Conservation (phyloP, 2,888 invertebrate genomes). For the Gastracanthus pulcherrimus region DNA sequence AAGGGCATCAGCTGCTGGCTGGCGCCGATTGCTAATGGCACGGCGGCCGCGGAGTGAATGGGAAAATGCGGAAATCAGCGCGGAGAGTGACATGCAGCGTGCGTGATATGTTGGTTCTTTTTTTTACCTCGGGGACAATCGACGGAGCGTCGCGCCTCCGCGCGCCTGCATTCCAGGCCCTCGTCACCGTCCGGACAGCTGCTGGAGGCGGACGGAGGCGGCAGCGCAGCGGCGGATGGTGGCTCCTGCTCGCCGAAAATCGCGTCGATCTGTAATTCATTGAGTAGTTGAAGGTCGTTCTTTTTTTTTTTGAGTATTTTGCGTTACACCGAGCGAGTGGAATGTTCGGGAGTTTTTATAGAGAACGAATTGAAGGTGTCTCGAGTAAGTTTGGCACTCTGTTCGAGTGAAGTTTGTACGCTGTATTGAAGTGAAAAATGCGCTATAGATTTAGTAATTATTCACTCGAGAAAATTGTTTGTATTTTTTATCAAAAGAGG, state of each 20-base stretch:
- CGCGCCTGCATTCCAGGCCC: constrained; percentile 75
- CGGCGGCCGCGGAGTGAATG: constrained; percentile 53
- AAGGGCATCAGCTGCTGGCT: constrained; percentile 56
- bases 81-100: too few species aligned
- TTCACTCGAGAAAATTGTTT: too few species aligned
- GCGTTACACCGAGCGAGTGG: background rate
- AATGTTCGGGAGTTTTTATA: too few species aligned
- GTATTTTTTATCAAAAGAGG: too few species aligned
- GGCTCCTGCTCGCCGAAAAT: constrained; percentile 70
- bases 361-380: too few species aligned
- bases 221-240: background rate
- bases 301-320: background rate
- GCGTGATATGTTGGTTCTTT: background rate
- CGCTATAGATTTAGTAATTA: too few species aligned
- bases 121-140: constrained; percentile 75
- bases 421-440: too few species aligned
- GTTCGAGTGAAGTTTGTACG: too few species aligned
- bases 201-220: background rate
- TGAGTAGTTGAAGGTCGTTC: constrained; percentile 43
- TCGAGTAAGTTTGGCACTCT: too few species aligned
- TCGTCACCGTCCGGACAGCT: constrained; percentile 74
- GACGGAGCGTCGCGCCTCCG: constrained; percentile 75
- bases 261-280: constrained; percentile 71
- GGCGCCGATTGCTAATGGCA: background rate
- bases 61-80: constrained; percentile 59